A percentile compares a stretch with the other conserved stretches of the same genome.
Conservation (phyloP, 2,888 invertebrate species). For the Cephus spinipes region DNA sequence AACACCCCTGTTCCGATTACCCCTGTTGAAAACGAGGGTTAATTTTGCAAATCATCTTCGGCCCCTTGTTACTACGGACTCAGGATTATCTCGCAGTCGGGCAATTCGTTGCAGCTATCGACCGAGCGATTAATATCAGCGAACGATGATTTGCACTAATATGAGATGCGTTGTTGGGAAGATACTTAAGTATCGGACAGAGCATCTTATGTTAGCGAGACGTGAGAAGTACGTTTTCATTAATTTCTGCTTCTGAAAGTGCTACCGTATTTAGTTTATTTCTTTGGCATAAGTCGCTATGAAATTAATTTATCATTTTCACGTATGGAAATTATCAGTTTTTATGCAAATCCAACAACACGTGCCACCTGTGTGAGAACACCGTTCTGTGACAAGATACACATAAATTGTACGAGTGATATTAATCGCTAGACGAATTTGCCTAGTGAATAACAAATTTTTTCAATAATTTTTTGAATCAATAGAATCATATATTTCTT, state of each 20-base stretch:
- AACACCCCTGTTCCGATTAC: background rate
- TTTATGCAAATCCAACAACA: background rate
- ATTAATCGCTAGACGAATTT: background rate
- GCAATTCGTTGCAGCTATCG: constrained; percentile 23
- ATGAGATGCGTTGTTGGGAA: background rate
- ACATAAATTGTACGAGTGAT: background rate
- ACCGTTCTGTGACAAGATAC: background rate
- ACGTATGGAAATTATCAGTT: background rate
- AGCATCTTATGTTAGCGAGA: background rate
- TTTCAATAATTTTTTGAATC: background rate
- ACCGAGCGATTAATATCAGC: constrained; percentile 36
- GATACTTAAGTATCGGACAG: background rate
- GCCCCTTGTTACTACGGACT: constrained; percentile 42
- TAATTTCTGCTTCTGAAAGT: background rate
- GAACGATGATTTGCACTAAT: constrained; percentile 40
- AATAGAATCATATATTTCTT: background rate
- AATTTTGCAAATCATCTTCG: constrained; percentile 64
- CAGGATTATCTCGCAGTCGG: constrained; percentile 54
- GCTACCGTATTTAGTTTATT: background rate
- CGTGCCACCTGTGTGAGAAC: background rate
- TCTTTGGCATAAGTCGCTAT: background rate
- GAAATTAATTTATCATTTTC: background rate
- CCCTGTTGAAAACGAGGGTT: constrained; percentile 37
- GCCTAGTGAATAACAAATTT: background rate
- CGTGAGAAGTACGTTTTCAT: background rate